phyloP scores from a whole-genome alignment of 2,113 vertebrate genomes.

The Struthio camelus region DNA sequence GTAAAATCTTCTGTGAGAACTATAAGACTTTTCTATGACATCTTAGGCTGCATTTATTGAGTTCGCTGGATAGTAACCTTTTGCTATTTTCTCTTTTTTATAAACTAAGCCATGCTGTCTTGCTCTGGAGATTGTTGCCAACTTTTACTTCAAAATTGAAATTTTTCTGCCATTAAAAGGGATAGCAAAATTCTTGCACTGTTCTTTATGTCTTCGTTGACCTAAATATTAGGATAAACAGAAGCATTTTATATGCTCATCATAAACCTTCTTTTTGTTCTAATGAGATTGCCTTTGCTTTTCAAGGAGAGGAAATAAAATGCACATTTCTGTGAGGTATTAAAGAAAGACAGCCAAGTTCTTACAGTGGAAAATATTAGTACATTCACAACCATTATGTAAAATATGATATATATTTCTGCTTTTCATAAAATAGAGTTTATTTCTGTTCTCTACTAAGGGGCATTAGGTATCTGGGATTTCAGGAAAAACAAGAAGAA shows the following conservation, averaged over 20 bases:
- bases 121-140: not conserved
- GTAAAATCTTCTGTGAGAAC: not conserved
- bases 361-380: constrained; percentile 46
- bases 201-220: not conserved
- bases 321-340: not conserved
- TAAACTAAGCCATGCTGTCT: not conserved
- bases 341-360: not conserved
- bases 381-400: constrained; percentile 13
- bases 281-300: not conserved
- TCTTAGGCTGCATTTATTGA: not conserved
- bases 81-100: not conserved
- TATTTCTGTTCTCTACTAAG: not conserved
- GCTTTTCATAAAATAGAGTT: constrained; percentile 29
- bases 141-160: not conserved
- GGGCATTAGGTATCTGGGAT: constrained; percentile 38
- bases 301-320: not conserved
- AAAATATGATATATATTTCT: constrained; percentile 22
- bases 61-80: not conserved
- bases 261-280: not conserved
- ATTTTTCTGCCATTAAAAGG: not conserved
- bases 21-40: not conserved
- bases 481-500: constrained; percentile 35
- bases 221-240: not conserved
- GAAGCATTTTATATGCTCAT: not conserved
- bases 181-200: not conserved